Evolutionary conservation across 2,797 vertebrate species (phyloP).

Genomic region (Poeciliopsis presidionis): DNA sequence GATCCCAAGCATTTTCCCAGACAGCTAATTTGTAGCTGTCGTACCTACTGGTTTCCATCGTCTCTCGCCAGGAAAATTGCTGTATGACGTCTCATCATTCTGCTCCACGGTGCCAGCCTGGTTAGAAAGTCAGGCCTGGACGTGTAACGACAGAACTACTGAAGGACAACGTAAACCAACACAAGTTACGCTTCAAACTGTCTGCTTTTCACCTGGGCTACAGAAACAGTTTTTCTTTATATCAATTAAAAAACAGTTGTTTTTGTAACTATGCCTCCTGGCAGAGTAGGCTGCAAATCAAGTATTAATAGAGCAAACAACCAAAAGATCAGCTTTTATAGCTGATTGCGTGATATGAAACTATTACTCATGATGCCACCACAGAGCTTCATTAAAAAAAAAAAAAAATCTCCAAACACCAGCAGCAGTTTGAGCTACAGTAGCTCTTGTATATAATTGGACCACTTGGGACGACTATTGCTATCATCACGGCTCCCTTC

Average conservation of each 20-base stretch:
- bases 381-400: neutral
- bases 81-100: constrained; percentile 19
- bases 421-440: neutral
- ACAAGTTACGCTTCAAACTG: neutral
- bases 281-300: no score
- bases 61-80: constrained; percentile 22
- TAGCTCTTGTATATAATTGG: neutral
- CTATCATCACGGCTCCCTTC: neutral
- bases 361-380: neutral
- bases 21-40: constrained; percentile 25
- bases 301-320: neutral
- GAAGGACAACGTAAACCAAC: neutral
- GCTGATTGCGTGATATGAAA: neutral
- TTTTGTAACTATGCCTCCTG: neutral
- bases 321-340: neutral
- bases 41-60: constrained; percentile 29
- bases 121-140: neutral
- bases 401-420: neutral
- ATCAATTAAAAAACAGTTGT: neutral
- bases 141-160: neutral
- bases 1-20: constrained; percentile 35
- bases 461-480: neutral
- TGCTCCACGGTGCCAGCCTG: constrained; percentile 8
- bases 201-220: neutral
- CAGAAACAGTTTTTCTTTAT: neutral